Conservation (phyloP, 2,113 vertebrate species). For the Stigmatopora nigra region DNA sequence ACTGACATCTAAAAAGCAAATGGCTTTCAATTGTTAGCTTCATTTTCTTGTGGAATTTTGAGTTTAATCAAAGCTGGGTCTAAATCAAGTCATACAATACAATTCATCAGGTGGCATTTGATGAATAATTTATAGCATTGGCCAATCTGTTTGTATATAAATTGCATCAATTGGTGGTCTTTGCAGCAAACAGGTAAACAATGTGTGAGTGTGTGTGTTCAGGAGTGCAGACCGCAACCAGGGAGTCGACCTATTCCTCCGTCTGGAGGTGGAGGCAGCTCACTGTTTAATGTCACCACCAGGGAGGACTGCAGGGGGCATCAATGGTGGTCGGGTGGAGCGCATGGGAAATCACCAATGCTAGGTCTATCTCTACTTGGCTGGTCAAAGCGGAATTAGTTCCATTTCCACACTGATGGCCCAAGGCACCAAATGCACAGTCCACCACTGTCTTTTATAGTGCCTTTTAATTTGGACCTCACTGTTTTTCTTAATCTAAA, state of each 20-base stretch:
- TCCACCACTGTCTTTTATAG: neutral
- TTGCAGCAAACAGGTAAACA: conserved; percentile 42
- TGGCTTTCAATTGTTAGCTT: neutral
- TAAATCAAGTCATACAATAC: conserved; percentile 5
- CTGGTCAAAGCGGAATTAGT: neutral
- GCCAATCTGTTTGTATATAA: conserved; percentile 1
- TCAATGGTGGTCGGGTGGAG: neutral
- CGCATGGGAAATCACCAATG: neutral
- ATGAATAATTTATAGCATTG: conserved; percentile 41
- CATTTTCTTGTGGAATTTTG: neutral
- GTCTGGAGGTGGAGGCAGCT: conserved; percentile 51
- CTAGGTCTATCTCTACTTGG: neutral
- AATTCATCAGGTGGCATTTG: conserved; percentile 26
- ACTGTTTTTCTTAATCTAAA: neutral
- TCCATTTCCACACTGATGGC: neutral
- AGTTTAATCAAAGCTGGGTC: conserved; percentile 1
- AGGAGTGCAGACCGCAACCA: conserved; percentile 32
- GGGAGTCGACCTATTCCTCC: conserved; percentile 64
- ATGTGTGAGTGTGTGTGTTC: conserved; percentile 34
- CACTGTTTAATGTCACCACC: conserved; percentile 61
- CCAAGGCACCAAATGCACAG: neutral
- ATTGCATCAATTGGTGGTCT: conserved; percentile 5
- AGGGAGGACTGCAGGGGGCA: conserved; percentile 41
- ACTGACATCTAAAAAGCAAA: neutral
- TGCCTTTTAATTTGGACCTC: neutral